Evolutionary conservation across 2,888 invertebrate species (phyloP).

Genomic region (Adineta ricciae): DNA sequence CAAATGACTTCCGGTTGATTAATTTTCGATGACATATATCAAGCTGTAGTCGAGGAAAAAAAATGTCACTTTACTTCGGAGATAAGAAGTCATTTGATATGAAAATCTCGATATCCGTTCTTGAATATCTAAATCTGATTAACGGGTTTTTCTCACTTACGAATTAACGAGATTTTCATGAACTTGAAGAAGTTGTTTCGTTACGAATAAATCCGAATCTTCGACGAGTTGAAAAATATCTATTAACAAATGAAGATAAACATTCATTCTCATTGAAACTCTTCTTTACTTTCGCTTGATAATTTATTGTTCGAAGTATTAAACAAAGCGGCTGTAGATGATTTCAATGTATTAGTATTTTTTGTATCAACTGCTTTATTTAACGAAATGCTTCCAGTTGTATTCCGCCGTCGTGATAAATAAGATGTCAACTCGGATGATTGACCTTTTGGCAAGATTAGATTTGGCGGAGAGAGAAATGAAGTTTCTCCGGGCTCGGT

Average conservation of each 20-base stretch:
- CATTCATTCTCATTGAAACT: neutral
- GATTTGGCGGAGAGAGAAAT: neutral
- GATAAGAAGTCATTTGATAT: neutral
- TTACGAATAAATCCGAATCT: neutral
- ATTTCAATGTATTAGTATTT: neutral
- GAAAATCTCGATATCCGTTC: neutral
- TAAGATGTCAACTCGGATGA: neutral
- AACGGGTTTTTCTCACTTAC: neutral
- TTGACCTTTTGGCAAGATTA: neutral
- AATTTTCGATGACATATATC: neutral
- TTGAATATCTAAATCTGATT: neutral
- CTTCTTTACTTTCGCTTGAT: neutral
- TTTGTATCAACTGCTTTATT: neutral
- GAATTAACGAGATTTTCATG: neutral
- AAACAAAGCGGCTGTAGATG: neutral
- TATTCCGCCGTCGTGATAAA: constrained; percentile 7
- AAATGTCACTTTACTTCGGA: neutral
- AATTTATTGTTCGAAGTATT: neutral
- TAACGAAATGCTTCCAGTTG: neutral
- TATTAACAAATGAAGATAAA: neutral
- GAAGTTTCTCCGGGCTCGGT: neutral
- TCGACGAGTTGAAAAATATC: constrained; percentile 12
- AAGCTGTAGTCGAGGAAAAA: too few species aligned
- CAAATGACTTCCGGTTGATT: neutral
- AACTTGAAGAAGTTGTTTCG: neutral